phyloP scores from a whole-genome alignment of 2,888 invertebrate species.

The Petrophora chlorosata region DNA sequence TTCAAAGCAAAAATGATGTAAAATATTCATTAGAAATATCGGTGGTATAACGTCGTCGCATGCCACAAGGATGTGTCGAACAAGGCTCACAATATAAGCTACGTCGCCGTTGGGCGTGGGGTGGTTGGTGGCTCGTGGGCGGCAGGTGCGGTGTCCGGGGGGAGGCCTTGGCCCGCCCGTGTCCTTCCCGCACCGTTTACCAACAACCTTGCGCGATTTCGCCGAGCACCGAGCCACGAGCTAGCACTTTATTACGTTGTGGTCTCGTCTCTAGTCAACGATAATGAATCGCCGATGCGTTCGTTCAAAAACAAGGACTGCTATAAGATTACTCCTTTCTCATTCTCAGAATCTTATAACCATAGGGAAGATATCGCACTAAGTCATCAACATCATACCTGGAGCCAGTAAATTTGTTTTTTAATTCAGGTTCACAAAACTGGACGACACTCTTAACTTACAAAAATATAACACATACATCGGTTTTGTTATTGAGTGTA shows the following conservation, averaged over 20 bases:
- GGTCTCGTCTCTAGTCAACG: constrained; percentile 14
- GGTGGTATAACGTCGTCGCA: constrained; percentile 1
- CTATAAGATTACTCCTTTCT: too few relatives aligned
- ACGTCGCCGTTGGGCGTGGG: constrained; percentile 28
- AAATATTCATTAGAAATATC: constrained; percentile 16
- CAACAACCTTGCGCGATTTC: constrained; percentile 65
- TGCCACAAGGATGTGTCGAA: constrained; percentile 12
- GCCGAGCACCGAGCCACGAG: constrained; percentile 32
- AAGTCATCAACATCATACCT: too few relatives aligned
- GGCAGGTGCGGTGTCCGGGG: constrained; percentile 51
- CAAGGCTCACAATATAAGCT: constrained; percentile 21
- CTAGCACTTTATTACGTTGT: constrained; percentile 21
- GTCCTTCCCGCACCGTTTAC: constrained; percentile 66
- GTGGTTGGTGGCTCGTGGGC: constrained; percentile 43
- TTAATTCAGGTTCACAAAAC: too few relatives aligned
- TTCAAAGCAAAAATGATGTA: constrained; percentile 12
- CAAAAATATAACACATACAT: too few relatives aligned
- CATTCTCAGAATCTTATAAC: too few relatives aligned
- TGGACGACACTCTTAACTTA: too few relatives aligned
- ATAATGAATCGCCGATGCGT: not conserved
- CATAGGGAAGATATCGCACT: too few relatives aligned
- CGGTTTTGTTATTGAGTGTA: too few relatives aligned
- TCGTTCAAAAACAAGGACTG: too few relatives aligned
- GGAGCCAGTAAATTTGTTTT: too few relatives aligned
- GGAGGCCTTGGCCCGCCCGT: constrained; percentile 67